A percentile compares a stretch with the other conserved stretches of the same genome.
Evolutionary conservation across 1,140 invertebrate genomes (phyloP).

Genomic region (Papilio glaucus): DNA sequence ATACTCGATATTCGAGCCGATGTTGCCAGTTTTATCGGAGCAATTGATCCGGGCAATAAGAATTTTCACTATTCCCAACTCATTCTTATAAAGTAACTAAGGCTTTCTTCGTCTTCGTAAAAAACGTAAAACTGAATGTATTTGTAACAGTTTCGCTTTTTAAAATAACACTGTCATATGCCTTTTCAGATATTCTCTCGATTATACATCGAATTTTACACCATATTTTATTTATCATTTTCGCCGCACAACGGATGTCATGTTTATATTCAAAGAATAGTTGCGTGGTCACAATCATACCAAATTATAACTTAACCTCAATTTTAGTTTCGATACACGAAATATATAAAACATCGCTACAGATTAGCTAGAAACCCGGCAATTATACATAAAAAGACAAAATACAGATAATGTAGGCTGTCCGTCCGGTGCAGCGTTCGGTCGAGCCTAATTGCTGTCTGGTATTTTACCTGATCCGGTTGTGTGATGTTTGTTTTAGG

Average conservation of each 20-base stretch:
- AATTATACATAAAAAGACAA: constrained; percentile 47
- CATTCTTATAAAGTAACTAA: background rate
- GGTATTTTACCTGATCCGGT: constrained; percentile 57
- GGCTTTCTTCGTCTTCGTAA: too few relatives aligned
- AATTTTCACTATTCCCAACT: background rate
- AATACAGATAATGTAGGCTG: constrained; percentile 66
- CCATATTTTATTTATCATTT: background rate
- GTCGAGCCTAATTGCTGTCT: constrained; percentile 59
- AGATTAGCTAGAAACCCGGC: constrained; percentile 32
- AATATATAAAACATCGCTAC: constrained; percentile 19
- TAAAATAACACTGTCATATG: background rate
- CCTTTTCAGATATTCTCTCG: background rate
- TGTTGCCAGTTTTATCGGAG: constrained; percentile 6
- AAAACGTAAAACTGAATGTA: too few relatives aligned
- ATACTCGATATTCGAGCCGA: background rate
- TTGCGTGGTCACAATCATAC: background rate
- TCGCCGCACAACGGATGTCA: background rate
- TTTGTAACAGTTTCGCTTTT: background rate
- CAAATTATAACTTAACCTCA: constrained; percentile 5
- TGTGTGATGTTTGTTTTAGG: constrained; percentile 64
- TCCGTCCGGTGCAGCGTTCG: constrained; percentile 46
- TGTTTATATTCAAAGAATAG: background rate
- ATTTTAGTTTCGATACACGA: background rate
- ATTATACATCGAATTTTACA: too few relatives aligned
- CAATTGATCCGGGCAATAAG: background rate